Evolutionary conservation across 2,888 invertebrate species (phyloP).

Genomic region (Agrenia bidenticulata): DNA sequence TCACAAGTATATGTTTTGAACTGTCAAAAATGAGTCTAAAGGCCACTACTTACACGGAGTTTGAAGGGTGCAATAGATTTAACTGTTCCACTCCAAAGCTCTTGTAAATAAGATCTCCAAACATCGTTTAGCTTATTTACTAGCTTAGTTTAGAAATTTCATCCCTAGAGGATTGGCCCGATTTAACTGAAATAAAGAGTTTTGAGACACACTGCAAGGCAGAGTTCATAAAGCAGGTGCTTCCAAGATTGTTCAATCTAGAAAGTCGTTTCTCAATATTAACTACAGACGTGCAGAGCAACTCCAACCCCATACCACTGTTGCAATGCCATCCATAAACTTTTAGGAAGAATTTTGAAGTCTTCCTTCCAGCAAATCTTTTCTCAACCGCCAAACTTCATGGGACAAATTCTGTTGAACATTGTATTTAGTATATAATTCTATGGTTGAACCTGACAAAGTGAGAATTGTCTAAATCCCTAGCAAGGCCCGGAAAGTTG

Average conservation of each 20-base stretch:
- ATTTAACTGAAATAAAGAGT: slow-evolving; percentile 86
- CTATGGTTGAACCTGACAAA: slow-evolving; percentile 66
- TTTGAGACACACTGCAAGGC: slow-evolving; percentile 81
- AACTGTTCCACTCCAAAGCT: slow-evolving; percentile 78
- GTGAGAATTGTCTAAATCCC: slow-evolving; percentile 74
- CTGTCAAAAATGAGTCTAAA: background rate
- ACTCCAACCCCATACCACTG: slow-evolving; percentile 81
- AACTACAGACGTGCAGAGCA: slow-evolving; percentile 64
- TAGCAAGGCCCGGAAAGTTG: too few species aligned
- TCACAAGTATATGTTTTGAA: background rate
- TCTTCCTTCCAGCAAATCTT: slow-evolving; percentile 66
- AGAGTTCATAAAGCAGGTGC: slow-evolving; percentile 94
- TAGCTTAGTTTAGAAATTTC: too few species aligned
- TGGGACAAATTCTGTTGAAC: slow-evolving; percentile 56
- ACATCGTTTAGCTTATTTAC: slow-evolving; percentile 80
- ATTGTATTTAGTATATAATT: too few species aligned
- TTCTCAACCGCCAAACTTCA: slow-evolving; percentile 80
- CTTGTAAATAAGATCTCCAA: slow-evolving; percentile 68
- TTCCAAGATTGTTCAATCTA: slow-evolving; percentile 88
- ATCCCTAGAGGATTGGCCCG: slow-evolving; percentile 81
- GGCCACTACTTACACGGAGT: slow-evolving; percentile 61
- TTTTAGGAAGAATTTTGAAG: slow-evolving; percentile 82
- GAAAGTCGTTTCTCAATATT: slow-evolving; percentile 70
- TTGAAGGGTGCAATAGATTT: slow-evolving; percentile 85
- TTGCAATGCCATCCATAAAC: slow-evolving; percentile 81